Evolutionary conservation across 2,797 vertebrate species (phyloP).

Genomic region (Pantherophis vulpinus): DNA sequence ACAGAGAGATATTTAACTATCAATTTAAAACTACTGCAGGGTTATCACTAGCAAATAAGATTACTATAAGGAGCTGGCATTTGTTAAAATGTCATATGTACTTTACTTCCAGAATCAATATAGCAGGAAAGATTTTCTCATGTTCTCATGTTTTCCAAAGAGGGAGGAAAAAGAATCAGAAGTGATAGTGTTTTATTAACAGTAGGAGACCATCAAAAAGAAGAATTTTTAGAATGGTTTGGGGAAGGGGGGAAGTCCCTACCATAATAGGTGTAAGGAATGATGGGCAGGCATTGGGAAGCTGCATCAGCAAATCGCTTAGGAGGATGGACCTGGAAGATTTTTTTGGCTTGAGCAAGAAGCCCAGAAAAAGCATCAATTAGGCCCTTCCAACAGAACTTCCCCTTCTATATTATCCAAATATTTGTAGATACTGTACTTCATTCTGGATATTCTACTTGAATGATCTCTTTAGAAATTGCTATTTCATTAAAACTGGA

Average conservation of each 20-base stretch:
- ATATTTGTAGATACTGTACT: not conserved
- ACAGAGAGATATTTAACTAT: constrained; percentile 10
- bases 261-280: constrained; percentile 39
- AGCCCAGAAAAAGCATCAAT: constrained; percentile 23
- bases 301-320: constrained; percentile 32
- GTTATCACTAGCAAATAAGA: constrained; percentile 40
- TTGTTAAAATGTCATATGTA: constrained; percentile 48
- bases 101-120: constrained; percentile 52
- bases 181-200: constrained; percentile 33
- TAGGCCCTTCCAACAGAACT: not conserved
- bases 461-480: not conserved
- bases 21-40: constrained; percentile 11
- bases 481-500: not conserved
- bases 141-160: constrained; percentile 47
- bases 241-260: constrained; percentile 35
- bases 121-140: constrained; percentile 45
- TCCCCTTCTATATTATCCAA: not conserved
- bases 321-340: constrained; percentile 7
- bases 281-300: constrained; percentile 33
- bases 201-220: constrained; percentile 19
- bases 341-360: constrained; percentile 33
- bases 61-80: constrained; percentile 32
- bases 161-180: constrained; percentile 41
- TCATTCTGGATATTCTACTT: not conserved
- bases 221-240: constrained; percentile 38